These are phyloP conservation scores for Darevskia mixta DNA, from an alignment of 2,797 vertebrate genomes.

Conservation along the genomic window DNA sequence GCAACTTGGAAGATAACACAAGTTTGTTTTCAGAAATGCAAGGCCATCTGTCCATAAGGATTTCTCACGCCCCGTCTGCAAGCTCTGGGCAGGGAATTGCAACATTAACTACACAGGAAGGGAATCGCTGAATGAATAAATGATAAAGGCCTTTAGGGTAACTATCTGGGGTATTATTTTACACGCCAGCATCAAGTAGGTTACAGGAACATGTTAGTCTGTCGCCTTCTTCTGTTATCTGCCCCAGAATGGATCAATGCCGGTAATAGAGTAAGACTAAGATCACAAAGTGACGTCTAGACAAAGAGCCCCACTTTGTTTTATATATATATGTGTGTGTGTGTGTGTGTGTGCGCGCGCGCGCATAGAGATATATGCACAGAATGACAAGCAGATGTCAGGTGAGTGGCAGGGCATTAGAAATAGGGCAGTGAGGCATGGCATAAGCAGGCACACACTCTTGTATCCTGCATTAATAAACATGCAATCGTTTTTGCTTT, in stretches of 20 bases:
- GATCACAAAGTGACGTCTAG: slow-evolving; percentile 29
- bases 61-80: slow-evolving; percentile 70
- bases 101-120: slow-evolving; percentile 70
- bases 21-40: slow-evolving; percentile 68
- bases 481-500: no score
- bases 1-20: slow-evolving; percentile 54
- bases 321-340: no score
- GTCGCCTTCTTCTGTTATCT: slow-evolving; percentile 52
- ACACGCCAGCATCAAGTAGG: slow-evolving; percentile 49
- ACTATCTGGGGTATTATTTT: slow-evolving; percentile 69
- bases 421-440: neutral
- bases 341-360: no score
- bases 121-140: slow-evolving; percentile 74
- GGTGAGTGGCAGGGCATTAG: slow-evolving; percentile 13
- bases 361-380: neutral
- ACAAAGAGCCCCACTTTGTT: neutral
- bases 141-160: slow-evolving; percentile 69
- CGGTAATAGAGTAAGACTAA: slow-evolving; percentile 59
- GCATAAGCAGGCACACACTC: neutral
- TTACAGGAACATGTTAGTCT: slow-evolving; percentile 71
- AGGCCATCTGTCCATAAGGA: slow-evolving; percentile 75
- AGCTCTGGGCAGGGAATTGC: slow-evolving; percentile 65
- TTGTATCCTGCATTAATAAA: neutral
- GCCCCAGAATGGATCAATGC: slow-evolving; percentile 14
- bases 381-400: neutral